Base-by-base conservation (phyloP, 2,113 vertebrate genomes). In the Amphiprion percula region DNA sequence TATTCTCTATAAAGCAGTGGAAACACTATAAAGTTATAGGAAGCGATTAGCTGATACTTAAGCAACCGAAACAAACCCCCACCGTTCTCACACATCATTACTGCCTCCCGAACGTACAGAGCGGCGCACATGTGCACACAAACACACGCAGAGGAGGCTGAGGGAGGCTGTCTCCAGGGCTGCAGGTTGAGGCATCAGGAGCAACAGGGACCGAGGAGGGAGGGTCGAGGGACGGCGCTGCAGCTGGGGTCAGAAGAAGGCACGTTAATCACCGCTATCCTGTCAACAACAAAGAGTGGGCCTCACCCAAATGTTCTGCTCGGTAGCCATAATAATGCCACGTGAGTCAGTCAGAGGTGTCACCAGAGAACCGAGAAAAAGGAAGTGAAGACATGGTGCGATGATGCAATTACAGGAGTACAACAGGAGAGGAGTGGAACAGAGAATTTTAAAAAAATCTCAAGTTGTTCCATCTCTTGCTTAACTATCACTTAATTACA, bases 241-340 rank as follows among this genome's bases (percentile, higher is more conserved):
- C 88, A 92, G 88, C 82, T 88, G 90, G 89, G 92, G 92, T 93
- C 87, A 94, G 89, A 65, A 92, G 90, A 91, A 92, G 92, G 91
- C 90, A 93, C 83, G 91, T 93, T 94, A 95, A 94, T 94, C 92
- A 94, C 87, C 62, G 77, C 89, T 88, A 79, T 93, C 84, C 89
- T 91, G 92, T 93, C 93, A 91, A 94, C 91, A 93, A 95, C 93
- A 94, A 92, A 95, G 92, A 88, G 68, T 21, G 53, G 77, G 90
- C 88, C 88, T 91, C 90, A 90, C 88, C 91, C 87, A 82, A 86
- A 89, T 56, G 79, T 86, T 87, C 62, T 21, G 58, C 83, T 89
- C 79, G 30, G 88, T 90, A 88, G 87, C 84, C 71, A 68, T 89
- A 90, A 91, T 92, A 91, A 92, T 76, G 79, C 78, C 83, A 78